Conservation (phyloP, 2,888 invertebrate genomes). For the Barypeithes pellucidus region DNA sequence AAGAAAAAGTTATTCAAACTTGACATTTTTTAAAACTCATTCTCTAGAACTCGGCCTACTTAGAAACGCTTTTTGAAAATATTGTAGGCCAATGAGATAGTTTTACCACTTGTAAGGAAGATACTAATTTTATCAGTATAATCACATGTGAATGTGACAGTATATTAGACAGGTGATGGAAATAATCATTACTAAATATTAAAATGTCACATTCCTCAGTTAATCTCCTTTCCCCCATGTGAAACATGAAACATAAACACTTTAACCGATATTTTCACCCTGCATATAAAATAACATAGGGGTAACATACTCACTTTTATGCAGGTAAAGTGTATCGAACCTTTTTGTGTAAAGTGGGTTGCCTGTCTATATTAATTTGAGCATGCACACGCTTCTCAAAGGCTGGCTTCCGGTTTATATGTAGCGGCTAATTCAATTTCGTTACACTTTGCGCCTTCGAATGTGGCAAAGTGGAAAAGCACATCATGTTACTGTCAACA, state of each 20-base stretch:
- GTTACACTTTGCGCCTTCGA: constrained; percentile 48
- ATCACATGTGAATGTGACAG: too few relatives aligned
- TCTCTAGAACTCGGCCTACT: too few relatives aligned
- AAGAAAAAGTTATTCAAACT: too few relatives aligned
- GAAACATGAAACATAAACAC: constrained; percentile 2
- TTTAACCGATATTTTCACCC: constrained; percentile 15
- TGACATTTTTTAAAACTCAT: too few relatives aligned
- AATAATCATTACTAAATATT: too few relatives aligned
- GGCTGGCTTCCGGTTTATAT: constrained; percentile 35
- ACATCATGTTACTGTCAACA: constrained; percentile 43
- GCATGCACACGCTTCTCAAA: constrained; percentile 34
- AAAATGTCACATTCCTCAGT: too few relatives aligned
- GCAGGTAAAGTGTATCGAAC: constrained; percentile 19
- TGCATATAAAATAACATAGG: constrained; percentile 12
- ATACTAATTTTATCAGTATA: too few relatives aligned
- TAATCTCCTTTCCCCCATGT: not conserved
- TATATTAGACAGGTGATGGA: too few relatives aligned
- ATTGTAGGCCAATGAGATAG: too few relatives aligned
- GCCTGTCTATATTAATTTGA: constrained; percentile 43
- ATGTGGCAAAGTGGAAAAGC: constrained; percentile 40
- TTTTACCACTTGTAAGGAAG: too few relatives aligned
- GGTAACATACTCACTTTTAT: not conserved
- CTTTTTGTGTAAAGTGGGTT: constrained; percentile 22
- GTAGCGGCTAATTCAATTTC: constrained; percentile 45
- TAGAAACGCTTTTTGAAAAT: too few relatives aligned